Evolutionary conservation across 2,888 invertebrate species (phyloP).

Genomic region (Parnassius orleans): DNA sequence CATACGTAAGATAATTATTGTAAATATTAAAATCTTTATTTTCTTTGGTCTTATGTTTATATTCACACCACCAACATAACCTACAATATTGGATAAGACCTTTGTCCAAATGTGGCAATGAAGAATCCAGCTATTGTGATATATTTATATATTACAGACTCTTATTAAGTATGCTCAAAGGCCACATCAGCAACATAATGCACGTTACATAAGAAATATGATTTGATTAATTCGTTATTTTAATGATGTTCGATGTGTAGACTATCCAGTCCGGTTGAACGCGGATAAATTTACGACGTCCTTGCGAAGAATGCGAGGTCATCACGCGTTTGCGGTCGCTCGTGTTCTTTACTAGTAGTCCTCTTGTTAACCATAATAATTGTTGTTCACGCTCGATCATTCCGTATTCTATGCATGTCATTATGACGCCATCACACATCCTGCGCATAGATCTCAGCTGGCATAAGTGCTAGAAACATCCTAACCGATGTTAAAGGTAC

Average conservation of each 20-base stretch:
- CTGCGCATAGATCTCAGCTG: slow-evolving; percentile 22
- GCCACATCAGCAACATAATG: slow-evolving; percentile 1
- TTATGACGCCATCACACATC: slow-evolving; percentile 50
- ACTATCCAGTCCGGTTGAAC: slow-evolving; percentile 41
- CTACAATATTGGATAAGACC: slow-evolving; percentile 2
- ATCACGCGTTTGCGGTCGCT: slow-evolving; percentile 65
- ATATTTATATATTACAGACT: neutral
- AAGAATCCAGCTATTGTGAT: slow-evolving; percentile 2
- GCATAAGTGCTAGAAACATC: neutral
- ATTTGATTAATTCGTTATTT: slow-evolving; percentile 19
- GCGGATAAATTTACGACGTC: slow-evolving; percentile 55
- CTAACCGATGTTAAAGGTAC: too few relatives aligned
- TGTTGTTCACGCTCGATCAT: slow-evolving; percentile 59
- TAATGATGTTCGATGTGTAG: slow-evolving; percentile 27
- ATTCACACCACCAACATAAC: too few relatives aligned
- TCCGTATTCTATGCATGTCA: slow-evolving; percentile 64
- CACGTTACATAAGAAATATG: slow-evolving; percentile 8
- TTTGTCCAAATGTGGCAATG: neutral
- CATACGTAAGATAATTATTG: too few relatives aligned
- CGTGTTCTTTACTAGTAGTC: slow-evolving; percentile 62
- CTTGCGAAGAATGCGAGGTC: slow-evolving; percentile 80
- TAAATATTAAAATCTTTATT: too few relatives aligned
- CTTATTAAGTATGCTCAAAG: neutral
- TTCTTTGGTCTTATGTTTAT: too few relatives aligned
- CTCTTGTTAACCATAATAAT: slow-evolving; percentile 67